Percentiles rank a stretch among this genome's conserved stretches.
Evolutionary conservation across 2,888 invertebrate species (phyloP).

Genomic region (Timema podura): DNA sequence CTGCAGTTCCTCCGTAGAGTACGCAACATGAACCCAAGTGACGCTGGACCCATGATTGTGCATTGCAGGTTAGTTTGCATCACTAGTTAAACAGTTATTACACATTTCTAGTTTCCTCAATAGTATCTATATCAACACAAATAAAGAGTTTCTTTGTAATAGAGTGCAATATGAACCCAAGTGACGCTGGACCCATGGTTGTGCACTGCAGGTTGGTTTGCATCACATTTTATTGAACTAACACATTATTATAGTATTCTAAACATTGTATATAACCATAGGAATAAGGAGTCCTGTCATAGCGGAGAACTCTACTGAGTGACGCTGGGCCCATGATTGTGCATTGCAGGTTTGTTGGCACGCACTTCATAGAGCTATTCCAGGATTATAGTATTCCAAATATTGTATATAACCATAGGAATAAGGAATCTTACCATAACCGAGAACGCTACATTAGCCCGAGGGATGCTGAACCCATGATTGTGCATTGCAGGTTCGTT

Average conservation of each 20-base stretch:
- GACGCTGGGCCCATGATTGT: slow-evolving; percentile 94
- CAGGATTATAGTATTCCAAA: too few relatives aligned
- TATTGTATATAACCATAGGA: too few relatives aligned
- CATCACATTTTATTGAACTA: too few relatives aligned
- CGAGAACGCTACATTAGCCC: slow-evolving; percentile 87
- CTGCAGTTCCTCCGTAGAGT: slow-evolving; percentile 94
- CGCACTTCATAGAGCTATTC: too few relatives aligned
- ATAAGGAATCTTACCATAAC: too few relatives aligned
- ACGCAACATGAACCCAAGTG: slow-evolving; percentile 81
- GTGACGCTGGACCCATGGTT: slow-evolving; percentile 90
- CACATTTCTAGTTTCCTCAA: too few relatives aligned
- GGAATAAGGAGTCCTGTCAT: too few relatives aligned
- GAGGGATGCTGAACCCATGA: slow-evolving; percentile 87
- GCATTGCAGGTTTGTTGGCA: slow-evolving; percentile 63
- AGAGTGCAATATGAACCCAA: slow-evolving; percentile 71
- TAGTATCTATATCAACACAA: too few relatives aligned
- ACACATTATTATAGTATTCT: too few relatives aligned
- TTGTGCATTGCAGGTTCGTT: slow-evolving; percentile 76
- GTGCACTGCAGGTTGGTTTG: slow-evolving; percentile 71
- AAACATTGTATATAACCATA: too few relatives aligned
- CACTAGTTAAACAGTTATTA: too few relatives aligned
- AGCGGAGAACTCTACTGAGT: slow-evolving; percentile 77
- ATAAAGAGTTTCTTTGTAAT: too few relatives aligned
- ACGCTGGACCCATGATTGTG: slow-evolving; percentile 91
- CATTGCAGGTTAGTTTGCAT: slow-evolving; percentile 63